Percentiles rank a stretch among this genome's conserved stretches.
These are phyloP conservation scores for Phaethornis superciliosus DNA, from an alignment of 2,113 vertebrate species.

Conservation along the genomic window DNA sequence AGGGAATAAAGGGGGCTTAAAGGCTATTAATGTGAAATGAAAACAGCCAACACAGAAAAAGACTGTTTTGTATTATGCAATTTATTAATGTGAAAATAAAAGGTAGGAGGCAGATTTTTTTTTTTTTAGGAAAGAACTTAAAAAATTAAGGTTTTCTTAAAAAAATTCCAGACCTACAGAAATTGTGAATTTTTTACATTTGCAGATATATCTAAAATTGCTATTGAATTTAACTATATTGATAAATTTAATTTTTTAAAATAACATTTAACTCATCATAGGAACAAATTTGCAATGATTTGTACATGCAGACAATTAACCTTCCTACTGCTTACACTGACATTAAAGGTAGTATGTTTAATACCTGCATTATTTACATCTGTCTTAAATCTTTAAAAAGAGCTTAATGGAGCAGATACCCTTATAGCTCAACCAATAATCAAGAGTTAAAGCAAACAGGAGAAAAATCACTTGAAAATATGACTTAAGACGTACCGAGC, in stretches of 20 bases:
- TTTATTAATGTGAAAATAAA: neutral
- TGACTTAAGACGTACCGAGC: neutral
- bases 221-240: neutral
- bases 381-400: neutral
- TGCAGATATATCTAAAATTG: neutral
- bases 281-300: neutral
- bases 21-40: neutral
- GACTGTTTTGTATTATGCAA: neutral
- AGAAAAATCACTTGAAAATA: neutral
- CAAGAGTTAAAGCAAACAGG: neutral
- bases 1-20: neutral
- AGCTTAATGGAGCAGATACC: neutral
- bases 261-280: neutral
- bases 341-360: neutral
- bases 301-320: neutral
- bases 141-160: neutral
- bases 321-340: neutral
- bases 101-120: neutral
- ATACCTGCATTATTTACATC: neutral
- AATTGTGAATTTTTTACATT: neutral
- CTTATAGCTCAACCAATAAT: neutral
- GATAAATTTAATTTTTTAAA: neutral
- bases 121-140: neutral
- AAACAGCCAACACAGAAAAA: neutral
- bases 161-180: neutral